phyloP scores from a whole-genome alignment of 53 echinoderm and acorn worm genomes.

The Glandiceps talaboti region DNA sequence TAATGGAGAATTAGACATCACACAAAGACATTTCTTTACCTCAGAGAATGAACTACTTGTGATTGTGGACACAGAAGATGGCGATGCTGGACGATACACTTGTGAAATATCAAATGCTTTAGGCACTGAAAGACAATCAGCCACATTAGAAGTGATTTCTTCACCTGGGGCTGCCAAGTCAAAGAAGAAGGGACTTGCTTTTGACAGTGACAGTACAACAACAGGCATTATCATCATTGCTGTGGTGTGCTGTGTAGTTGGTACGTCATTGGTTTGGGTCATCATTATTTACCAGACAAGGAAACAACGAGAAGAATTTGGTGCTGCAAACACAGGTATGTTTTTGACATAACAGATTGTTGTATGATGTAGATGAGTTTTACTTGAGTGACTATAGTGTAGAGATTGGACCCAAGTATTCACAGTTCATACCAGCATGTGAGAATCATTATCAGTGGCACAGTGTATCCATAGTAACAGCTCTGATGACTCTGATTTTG shows the following conservation, averaged over 20 bases:
- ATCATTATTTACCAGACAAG: conserved; percentile 88
- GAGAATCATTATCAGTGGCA: too few species aligned
- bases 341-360: too few species aligned
- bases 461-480: too few species aligned
- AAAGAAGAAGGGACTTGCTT: not conserved
- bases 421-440: too few species aligned
- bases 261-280: conserved; percentile 83
- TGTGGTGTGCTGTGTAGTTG: conserved; percentile 76
- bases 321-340: not conserved
- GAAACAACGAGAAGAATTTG: conserved; percentile 29
- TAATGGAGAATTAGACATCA: conserved; percentile 16
- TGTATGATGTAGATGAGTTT: too few species aligned
- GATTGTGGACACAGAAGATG: conserved; percentile 29
- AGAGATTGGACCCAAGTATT: too few species aligned
- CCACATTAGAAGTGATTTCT: conserved; percentile 30
- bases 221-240: conserved; percentile 86
- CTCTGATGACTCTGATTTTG: too few species aligned
- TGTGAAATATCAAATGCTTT: conserved; percentile 66
- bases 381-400: too few species aligned
- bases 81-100: conserved; percentile 53
- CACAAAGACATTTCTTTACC: conserved; percentile 35
- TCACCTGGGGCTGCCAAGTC: not conserved
- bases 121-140: conserved; percentile 32
- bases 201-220: conserved; percentile 49
- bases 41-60: conserved; percentile 48